Percentiles rank a stretch among this genome's conserved stretches.
phyloP scores from a whole-genome alignment of 2,113 vertebrate species.

The Ramphastos sulfuratus region DNA sequence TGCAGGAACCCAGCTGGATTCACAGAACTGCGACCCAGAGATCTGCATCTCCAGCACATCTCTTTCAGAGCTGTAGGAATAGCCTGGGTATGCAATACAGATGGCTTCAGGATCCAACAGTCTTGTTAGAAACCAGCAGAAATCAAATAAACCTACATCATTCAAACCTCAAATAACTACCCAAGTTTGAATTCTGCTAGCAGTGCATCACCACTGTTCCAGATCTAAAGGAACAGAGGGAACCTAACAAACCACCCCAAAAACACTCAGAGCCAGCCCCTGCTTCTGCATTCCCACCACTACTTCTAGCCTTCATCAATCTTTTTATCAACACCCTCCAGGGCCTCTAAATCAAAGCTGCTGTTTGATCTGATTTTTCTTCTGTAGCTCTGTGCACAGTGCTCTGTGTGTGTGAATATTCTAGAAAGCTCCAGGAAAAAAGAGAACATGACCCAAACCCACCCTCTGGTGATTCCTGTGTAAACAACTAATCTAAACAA shows the following conservation, averaged over 20 bases:
- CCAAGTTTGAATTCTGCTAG: neutral
- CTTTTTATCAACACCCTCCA: neutral
- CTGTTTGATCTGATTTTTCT: neutral
- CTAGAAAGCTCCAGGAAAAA: neutral
- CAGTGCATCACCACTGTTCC: neutral
- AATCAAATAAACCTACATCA: neutral
- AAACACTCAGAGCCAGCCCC: neutral
- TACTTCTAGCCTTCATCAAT: neutral
- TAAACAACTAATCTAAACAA: neutral
- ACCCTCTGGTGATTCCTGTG: neutral
- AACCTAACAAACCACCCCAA: neutral
- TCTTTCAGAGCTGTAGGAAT: neutral
- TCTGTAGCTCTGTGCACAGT: neutral
- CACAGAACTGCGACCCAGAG: neutral
- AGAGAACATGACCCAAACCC: neutral
- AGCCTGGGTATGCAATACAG: neutral
- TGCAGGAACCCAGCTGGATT: neutral
- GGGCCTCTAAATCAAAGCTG: neutral
- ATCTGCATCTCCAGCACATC: neutral
- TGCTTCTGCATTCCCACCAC: neutral
- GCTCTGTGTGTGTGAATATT: neutral
- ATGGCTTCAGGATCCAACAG: neutral
- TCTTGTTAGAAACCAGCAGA: neutral
- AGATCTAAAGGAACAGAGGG: neutral
- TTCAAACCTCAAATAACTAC: neutral